These are phyloP conservation scores for Cynoglossus semilaevis DNA, from an alignment of 2,113 vertebrate species.

Conservation along the genomic window DNA sequence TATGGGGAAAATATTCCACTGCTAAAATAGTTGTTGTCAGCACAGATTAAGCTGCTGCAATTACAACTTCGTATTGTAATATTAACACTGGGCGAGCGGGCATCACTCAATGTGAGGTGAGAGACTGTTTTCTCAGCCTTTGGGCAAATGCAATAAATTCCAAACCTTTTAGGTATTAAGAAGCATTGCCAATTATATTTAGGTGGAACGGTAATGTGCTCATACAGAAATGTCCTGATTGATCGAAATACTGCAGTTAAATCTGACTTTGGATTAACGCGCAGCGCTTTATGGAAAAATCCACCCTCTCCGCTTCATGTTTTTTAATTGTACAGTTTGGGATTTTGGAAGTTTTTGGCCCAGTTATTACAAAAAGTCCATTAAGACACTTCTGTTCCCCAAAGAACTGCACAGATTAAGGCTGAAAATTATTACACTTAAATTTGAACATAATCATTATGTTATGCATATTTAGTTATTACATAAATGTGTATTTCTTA, in stretches of 20 bases:
- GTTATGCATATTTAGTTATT: too few relatives aligned
- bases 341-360: slow-evolving; percentile 25
- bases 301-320: not conserved
- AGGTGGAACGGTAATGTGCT: slow-evolving; percentile 43
- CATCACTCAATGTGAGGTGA: slow-evolving; percentile 36
- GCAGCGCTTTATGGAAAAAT: slow-evolving; percentile 20
- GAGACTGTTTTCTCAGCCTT: slow-evolving; percentile 45
- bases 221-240: too few relatives aligned
- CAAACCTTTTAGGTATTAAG: slow-evolving; percentile 35
- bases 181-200: slow-evolving; percentile 30
- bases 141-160: slow-evolving; percentile 57
- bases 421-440: too few relatives aligned
- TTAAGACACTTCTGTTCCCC: not conserved
- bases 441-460: too few relatives aligned
- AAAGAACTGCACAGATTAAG: too few relatives aligned
- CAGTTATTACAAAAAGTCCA: slow-evolving; percentile 14
- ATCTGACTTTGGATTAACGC: slow-evolving; percentile 41
- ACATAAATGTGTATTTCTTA: too few relatives aligned
- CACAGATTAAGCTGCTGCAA: slow-evolving; percentile 56
- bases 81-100: slow-evolving; percentile 31
- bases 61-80: slow-evolving; percentile 49
- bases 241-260: slow-evolving; percentile 13
- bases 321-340: slow-evolving; percentile 33
- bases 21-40: slow-evolving; percentile 68
- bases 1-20: slow-evolving; percentile 52